Evolutionary conservation across 1,140 invertebrate genomes (phyloP).

Genomic region (Leptinotarsa lineolata): DNA sequence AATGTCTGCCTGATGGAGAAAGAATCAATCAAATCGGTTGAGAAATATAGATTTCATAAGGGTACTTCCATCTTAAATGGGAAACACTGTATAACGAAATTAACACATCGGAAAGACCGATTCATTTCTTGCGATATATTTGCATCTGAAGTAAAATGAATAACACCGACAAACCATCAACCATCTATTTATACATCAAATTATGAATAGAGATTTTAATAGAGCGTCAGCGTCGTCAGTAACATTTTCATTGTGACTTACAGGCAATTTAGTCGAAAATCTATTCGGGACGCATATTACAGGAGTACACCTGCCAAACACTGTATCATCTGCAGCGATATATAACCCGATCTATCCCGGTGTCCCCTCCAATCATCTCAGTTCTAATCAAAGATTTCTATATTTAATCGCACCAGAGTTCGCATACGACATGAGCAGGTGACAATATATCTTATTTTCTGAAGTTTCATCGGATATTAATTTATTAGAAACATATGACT

Average conservation of each 20-base stretch:
- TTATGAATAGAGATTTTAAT: conserved; percentile 30
- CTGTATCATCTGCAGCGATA: conserved; percentile 28
- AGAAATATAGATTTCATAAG: too few relatives aligned
- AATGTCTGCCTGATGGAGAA: too few relatives aligned
- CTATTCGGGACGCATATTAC: conserved; percentile 28
- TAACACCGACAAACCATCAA: conserved; percentile 20
- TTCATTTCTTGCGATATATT: conserved; percentile 6
- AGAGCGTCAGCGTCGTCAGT: conserved; percentile 15
- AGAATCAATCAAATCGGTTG: too few relatives aligned
- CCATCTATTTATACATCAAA: conserved; percentile 24
- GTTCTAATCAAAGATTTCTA: conserved; percentile 35
- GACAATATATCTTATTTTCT: conserved; percentile 28
- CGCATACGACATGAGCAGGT: conserved; percentile 22
- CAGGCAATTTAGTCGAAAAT: conserved; percentile 30
- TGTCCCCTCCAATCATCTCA: conserved; percentile 27
- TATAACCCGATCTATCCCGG: conserved; percentile 24
- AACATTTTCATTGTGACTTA: conserved; percentile 32
- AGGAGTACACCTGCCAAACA: conserved; percentile 26
- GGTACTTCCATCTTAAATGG: too few relatives aligned
- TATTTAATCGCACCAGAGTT: conserved; percentile 27
- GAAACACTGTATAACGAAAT: too few relatives aligned
- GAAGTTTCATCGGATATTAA: conserved; percentile 18
- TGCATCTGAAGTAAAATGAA: conserved; percentile 6
- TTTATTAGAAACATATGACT: conserved; percentile 15
- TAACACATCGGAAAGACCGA: neutral